Evolutionary conservation across 2,888 invertebrate species (phyloP), one percentile per base, ranked within the genome.

Genomic region (Hipparchia sbordonii): DNA sequence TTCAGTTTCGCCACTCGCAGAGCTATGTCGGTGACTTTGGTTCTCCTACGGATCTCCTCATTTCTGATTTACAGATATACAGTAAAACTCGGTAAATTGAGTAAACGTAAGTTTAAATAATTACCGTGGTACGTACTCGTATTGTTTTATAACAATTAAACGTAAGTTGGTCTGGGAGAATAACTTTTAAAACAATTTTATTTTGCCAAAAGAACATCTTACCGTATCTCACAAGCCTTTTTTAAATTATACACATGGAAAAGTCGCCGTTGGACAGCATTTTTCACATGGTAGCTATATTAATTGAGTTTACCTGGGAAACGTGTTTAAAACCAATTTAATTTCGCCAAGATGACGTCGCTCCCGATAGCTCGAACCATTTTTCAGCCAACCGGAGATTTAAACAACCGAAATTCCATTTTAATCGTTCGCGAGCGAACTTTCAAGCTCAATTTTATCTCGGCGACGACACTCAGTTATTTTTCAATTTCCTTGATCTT

Each of bases 401-500:
- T 74, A 62, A 74, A 63, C 54, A 68, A 45, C 54, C 63, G 51
- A 71, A 76, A 72, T 68, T 74, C 72, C 60, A 68, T 68, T 72
- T 70, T 61, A 66, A 72, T 71, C 67, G 68, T 74, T 74, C 33
- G 59, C 48, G 54, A 72, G 51, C 60, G 78, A 89, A 90, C 84
- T 88, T 89, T 85, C 74, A 77, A 78, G 78, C 82, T 80, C 77
- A 84, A 89, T 90, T 90, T 91, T 89, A 90, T 89, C 78, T 84
- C 83, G 76, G 80, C 84, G 84, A 33, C 59, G 59, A 87, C 87
- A 88, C 87, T 87, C 86, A 91, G 91, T 89, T 92, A 92, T 92
- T 92, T 92, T 92, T 91, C 91, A 92, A 91, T 91, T 91, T 90
- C 87, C 85, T 81, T 82, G 86, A 86, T 89, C 84, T 82, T 79